Evolutionary conservation across 2,797 vertebrate species (phyloP).

Genomic region (Poeciliopsis turneri): DNA sequence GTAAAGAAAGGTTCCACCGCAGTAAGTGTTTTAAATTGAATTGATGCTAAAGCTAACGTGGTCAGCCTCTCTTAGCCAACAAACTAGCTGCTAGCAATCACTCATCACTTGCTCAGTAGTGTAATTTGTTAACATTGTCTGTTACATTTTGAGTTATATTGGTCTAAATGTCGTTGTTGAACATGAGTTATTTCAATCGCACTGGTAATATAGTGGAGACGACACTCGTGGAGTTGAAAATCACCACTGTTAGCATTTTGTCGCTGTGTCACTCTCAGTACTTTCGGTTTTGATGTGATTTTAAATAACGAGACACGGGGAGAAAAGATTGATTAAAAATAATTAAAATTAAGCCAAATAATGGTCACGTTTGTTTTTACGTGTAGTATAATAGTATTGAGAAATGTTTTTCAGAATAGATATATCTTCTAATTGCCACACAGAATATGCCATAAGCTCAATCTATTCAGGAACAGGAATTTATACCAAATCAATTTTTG

Average conservation of each 20-base stretch:
- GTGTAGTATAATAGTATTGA: neutral
- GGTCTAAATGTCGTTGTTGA: neutral
- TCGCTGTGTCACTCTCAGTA: conserved; percentile 75
- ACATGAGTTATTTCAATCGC: neutral
- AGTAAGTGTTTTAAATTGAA: conserved; percentile 71
- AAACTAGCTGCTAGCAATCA: conserved; percentile 37
- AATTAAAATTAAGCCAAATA: neutral
- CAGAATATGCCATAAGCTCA: neutral
- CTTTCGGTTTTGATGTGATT: conserved; percentile 61
- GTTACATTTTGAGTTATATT: neutral
- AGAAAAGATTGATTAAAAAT: neutral
- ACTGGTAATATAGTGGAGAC: neutral
- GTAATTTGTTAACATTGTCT: neutral
- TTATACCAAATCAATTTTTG: neutral
- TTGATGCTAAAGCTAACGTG: conserved; percentile 50
- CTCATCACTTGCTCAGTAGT: neutral
- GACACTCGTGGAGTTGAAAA: neutral
- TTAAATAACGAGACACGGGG: neutral
- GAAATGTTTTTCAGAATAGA: neutral
- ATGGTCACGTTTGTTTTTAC: neutral
- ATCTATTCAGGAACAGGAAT: neutral
- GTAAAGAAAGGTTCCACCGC: conserved; percentile 92
- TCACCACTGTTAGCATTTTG: conserved; percentile 47
- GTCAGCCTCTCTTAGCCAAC: conserved; percentile 35
- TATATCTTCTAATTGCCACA: neutral